Conservation (phyloP, 2,888 invertebrate genomes). For the Acleris emargana region DNA sequence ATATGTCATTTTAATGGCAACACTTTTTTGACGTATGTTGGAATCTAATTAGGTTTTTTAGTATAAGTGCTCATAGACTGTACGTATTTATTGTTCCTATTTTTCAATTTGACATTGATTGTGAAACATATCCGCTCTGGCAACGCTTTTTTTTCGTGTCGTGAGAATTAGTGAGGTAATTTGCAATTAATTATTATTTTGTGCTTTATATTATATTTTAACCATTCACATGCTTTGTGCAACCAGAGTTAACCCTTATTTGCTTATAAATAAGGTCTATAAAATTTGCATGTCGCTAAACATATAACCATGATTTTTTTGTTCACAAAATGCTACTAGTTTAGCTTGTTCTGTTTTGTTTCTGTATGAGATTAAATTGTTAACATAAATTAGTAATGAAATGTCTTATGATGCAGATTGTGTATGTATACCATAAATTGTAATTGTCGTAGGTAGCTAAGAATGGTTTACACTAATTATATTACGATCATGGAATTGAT, state of each 20-base stretch:
- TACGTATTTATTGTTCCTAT: background rate
- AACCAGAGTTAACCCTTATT: too few species aligned
- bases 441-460: slow-evolving; percentile 25
- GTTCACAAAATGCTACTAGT: background rate
- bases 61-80: too few species aligned
- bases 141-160: background rate
- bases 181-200: too few species aligned
- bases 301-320: background rate
- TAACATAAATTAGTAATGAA: slow-evolving; percentile 35
- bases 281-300: too few species aligned
- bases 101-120: slow-evolving; percentile 9
- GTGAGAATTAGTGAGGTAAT: background rate
- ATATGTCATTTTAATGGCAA: too few species aligned
- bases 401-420: slow-evolving; percentile 45
- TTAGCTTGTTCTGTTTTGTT: slow-evolving; percentile 16
- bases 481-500: slow-evolving; percentile 32
- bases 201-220: background rate
- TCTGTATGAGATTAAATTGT: slow-evolving; percentile 10
- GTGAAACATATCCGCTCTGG: slow-evolving; percentile 1
- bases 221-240: too few species aligned
- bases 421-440: slow-evolving; percentile 37
- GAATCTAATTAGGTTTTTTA: too few species aligned
- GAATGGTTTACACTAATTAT: slow-evolving; percentile 20
- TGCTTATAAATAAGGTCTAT: too few species aligned
- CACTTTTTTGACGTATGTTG: too few species aligned